These are phyloP conservation scores for Vanessa tameamea DNA, from an alignment of 1,140 invertebrate genomes.

Conservation along the genomic window DNA sequence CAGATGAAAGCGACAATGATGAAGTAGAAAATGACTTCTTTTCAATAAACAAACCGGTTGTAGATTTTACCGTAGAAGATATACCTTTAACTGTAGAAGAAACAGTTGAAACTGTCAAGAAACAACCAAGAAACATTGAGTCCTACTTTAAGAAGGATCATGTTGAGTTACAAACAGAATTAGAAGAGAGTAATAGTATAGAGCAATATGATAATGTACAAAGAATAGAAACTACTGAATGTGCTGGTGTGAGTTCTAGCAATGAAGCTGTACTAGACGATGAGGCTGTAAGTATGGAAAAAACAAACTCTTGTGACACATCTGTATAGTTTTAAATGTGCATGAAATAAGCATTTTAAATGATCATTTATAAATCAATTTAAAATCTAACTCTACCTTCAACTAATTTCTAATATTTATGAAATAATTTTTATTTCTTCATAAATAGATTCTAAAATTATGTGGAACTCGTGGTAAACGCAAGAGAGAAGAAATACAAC, in stretches of 20 bases:
- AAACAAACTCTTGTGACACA: neutral
- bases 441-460: slow-evolving; percentile 73
- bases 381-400: neutral
- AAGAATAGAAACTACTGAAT: slow-evolving; percentile 22
- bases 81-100: slow-evolving; percentile 51
- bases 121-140: slow-evolving; percentile 52
- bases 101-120: slow-evolving; percentile 14
- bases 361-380: too few relatives aligned
- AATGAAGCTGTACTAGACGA: slow-evolving; percentile 59
- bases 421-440: neutral
- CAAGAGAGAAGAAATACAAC: slow-evolving; percentile 81
- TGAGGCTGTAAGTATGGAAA: slow-evolving; percentile 69
- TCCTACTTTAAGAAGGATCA: slow-evolving; percentile 65
- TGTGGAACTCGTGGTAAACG: slow-evolving; percentile 74
- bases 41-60: slow-evolving; percentile 74
- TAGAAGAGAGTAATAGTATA: slow-evolving; percentile 26
- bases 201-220: slow-evolving; percentile 26
- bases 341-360: too few relatives aligned
- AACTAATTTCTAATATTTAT: too few relatives aligned
- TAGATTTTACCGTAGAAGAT: slow-evolving; percentile 45
- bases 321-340: too few relatives aligned
- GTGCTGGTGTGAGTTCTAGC: slow-evolving; percentile 37
- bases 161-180: slow-evolving; percentile 36
- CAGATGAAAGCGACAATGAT: slow-evolving; percentile 77
- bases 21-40: slow-evolving; percentile 80